Percentiles rank a stretch among this genome's conserved stretches.
phyloP scores from a whole-genome alignment of 2,797 vertebrate species.

The Poecilia velifera region DNA sequence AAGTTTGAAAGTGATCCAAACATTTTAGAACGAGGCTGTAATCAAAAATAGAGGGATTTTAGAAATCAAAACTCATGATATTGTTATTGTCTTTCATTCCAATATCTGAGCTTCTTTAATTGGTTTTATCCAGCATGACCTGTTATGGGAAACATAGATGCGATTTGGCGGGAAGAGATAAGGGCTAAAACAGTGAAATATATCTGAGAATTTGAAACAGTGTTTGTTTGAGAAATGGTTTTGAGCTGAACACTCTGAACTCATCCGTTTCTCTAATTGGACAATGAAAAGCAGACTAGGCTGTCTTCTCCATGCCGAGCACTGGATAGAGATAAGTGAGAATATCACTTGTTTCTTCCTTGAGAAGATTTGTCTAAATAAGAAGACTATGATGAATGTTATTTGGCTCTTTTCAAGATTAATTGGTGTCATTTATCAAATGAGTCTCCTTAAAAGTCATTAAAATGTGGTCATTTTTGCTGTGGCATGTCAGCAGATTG shows the following conservation, averaged over 20 bases:
- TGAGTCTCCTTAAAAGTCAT: slow-evolving; percentile 12
- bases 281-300: slow-evolving; percentile 26
- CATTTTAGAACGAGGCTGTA: slow-evolving; percentile 23
- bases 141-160: slow-evolving; percentile 20
- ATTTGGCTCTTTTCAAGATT: slow-evolving; percentile 10
- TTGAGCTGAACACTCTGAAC: slow-evolving; percentile 6
- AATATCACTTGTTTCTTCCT: not conserved
- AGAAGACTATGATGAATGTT: not conserved
- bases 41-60: slow-evolving; percentile 29
- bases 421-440: slow-evolving; percentile 2
- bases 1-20: slow-evolving; percentile 33
- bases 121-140: slow-evolving; percentile 28
- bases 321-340: not conserved
- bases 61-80: slow-evolving; percentile 19
- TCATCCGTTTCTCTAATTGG: slow-evolving; percentile 48
- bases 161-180: slow-evolving; percentile 15
- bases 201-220: slow-evolving; percentile 32
- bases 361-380: slow-evolving; percentile 26
- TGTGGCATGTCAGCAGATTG: not conserved
- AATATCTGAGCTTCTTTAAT: slow-evolving; percentile 16
- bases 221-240: slow-evolving; percentile 20
- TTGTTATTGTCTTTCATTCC: slow-evolving; percentile 34
- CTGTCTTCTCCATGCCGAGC: not conserved
- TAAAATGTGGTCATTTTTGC: slow-evolving; percentile 12
- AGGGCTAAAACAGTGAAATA: not conserved